Evolutionary conservation across 2,113 vertebrate genomes (phyloP).

Genomic region (Archilochus colubris): DNA sequence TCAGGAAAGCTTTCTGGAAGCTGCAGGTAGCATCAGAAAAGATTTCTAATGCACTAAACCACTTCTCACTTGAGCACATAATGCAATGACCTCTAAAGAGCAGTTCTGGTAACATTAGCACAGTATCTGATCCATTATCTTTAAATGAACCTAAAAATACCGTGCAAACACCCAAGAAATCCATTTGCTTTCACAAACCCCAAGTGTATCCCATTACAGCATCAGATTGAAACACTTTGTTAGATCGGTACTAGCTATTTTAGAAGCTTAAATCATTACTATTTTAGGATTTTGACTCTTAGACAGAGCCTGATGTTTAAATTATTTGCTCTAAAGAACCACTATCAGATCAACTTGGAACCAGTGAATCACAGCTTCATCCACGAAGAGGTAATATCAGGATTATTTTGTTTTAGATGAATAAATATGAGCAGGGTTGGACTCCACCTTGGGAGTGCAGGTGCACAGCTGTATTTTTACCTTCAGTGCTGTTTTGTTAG

Average conservation of each 20-base stretch:
- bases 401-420: background rate
- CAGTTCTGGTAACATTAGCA: background rate
- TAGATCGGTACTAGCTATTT: background rate
- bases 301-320: background rate
- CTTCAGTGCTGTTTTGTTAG: background rate
- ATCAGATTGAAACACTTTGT: background rate
- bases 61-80: background rate
- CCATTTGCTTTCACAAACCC: background rate
- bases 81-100: background rate
- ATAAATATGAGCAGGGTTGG: background rate
- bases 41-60: background rate
- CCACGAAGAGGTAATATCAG: background rate
- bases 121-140: background rate
- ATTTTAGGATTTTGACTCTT: conserved; percentile 20
- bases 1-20: background rate
- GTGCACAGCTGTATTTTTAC: background rate
- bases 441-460: no score
- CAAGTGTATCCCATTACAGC: conserved; percentile 6
- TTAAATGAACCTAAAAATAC: conserved; percentile 12
- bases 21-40: background rate
- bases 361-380: background rate
- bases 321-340: background rate
- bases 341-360: background rate
- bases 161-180: background rate
- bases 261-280: conserved; percentile 15